Base-by-base conservation (phyloP, 2,797 vertebrate genomes). In the Thunnus albacares region DNA sequence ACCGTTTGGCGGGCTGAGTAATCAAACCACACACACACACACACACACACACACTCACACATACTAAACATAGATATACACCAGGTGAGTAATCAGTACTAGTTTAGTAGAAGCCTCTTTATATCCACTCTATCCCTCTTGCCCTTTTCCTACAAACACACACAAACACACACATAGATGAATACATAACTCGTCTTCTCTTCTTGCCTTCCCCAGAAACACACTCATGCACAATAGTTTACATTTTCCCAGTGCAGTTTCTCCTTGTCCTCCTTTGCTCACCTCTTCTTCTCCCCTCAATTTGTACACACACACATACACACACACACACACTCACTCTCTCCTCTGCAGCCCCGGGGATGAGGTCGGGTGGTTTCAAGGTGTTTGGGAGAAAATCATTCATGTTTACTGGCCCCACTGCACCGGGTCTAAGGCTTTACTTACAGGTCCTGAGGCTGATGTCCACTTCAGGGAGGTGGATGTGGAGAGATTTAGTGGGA, bases 331-430 rank as follows among this genome's bases (percentile, higher is more conserved):
- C 64, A 63, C 73, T 20, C 57, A 10, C 74, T 1, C n/a, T 22
- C 55, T 79, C 47, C 41, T 71, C 41, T 26, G 3, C 77, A 69
- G 69, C 78, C 66, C n/a, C 4, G 2, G 14, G 81, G 85, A 88
- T 71, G 55, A 78, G 77, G 68, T 84, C 17, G 13, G 69, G 66
- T 77, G 71, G 61, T 84, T 88, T 84, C 24, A 81, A 89, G 85
- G 90, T 89, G 83, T 88, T 81, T 62, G 71, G 68, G 78, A 87
- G 71, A 84, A 90, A 85, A 89, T 87, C 84, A 85, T 83, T 87
- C 78, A 51, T 86, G 85, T 91, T 91, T 90, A 83, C 82, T 73
- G 81, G 78, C 72, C 79, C 53, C 81, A 30, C 52, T 0, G 20
- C 8, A 17, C 64, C 77, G 57, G 62, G 84, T 89, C 71, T 73